These are phyloP conservation scores for Rhincodon typus DNA, from an alignment of 2,797 vertebrate genomes.

Conservation along the genomic window DNA sequence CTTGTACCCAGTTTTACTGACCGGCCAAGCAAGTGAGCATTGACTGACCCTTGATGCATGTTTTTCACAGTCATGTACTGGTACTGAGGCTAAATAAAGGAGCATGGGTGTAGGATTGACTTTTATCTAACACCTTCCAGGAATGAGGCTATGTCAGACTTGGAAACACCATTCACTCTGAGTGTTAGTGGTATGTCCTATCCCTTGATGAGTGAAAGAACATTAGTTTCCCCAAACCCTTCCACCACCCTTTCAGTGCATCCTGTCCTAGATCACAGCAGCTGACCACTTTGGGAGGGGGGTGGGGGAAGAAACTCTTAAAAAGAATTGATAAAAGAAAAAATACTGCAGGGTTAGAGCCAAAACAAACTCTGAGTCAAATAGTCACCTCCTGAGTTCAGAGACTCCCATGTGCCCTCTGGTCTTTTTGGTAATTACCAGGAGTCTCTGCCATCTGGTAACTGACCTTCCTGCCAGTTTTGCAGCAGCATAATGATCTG, in stretches of 20 bases:
- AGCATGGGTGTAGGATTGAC: not conserved
- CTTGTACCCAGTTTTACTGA: not conserved
- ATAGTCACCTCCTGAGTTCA: not conserved
- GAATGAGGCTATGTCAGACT: not conserved
- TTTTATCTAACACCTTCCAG: not conserved
- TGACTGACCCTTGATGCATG: not conserved
- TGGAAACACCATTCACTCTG: not conserved
- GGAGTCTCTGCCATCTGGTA: not conserved
- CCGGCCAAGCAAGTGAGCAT: too few relatives aligned
- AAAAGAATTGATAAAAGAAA: not conserved
- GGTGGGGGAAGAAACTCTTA: not conserved
- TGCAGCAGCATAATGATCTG: not conserved
- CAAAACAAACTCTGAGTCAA: not conserved
- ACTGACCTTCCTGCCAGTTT: not conserved
- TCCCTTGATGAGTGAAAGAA: too few relatives aligned
- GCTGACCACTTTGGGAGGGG: too few relatives aligned
- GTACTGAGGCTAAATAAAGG: not conserved
- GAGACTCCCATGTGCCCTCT: not conserved
- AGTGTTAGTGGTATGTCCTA: too few relatives aligned
- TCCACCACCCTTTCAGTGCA: too few relatives aligned
- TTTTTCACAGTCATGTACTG: not conserved
- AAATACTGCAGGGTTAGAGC: not conserved
- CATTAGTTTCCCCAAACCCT: too few relatives aligned
- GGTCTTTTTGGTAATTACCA: not conserved
- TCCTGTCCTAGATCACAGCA: too few relatives aligned